These are phyloP conservation scores for Oryzias javanicus DNA, from an alignment of 2,113 vertebrate species.

Conservation along the genomic window DNA sequence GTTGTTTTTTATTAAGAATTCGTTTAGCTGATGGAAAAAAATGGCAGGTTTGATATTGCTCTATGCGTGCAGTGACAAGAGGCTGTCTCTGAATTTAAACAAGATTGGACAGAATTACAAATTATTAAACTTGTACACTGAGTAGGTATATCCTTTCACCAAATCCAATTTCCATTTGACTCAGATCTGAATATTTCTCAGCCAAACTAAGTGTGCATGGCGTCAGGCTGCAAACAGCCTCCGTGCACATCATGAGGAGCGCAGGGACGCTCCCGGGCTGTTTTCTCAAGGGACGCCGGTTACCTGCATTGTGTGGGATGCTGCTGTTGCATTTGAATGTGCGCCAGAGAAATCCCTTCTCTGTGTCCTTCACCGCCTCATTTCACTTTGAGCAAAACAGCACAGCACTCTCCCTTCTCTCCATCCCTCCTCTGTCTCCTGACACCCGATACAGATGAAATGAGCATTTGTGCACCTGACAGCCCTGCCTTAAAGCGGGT, in stretches of 20 bases:
- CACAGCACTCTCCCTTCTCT: constrained; percentile 9
- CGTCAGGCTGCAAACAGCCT: constrained; percentile 46
- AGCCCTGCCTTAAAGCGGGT: background rate
- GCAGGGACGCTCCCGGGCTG: constrained; percentile 43
- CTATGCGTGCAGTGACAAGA: too few relatives aligned
- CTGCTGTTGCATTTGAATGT: constrained; percentile 60
- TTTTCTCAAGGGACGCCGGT: constrained; percentile 30
- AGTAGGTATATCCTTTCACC: constrained; percentile 5
- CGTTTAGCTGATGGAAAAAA: too few relatives aligned
- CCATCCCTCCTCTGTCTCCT: constrained; percentile 23
- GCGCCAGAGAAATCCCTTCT: constrained; percentile 61
- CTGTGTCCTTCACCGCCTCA: constrained; percentile 62
- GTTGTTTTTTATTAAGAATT: too few relatives aligned
- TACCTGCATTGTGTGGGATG: constrained; percentile 39
- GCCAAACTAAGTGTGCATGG: constrained; percentile 42
- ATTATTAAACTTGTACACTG: too few relatives aligned
- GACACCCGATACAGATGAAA: constrained; percentile 54
- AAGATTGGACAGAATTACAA: too few relatives aligned
- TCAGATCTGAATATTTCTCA: constrained; percentile 34
- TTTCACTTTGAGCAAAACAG: constrained; percentile 63
- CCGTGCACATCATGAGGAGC: constrained; percentile 31
- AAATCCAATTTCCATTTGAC: constrained; percentile 33
- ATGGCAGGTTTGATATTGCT: too few relatives aligned
- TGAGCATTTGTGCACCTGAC: constrained; percentile 32
- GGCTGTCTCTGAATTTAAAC: too few relatives aligned